A percentile compares a stretch with the other conserved stretches of the same genome.
phyloP scores from a whole-genome alignment of 2,113 vertebrate species.

The Crotalus viridis region DNA sequence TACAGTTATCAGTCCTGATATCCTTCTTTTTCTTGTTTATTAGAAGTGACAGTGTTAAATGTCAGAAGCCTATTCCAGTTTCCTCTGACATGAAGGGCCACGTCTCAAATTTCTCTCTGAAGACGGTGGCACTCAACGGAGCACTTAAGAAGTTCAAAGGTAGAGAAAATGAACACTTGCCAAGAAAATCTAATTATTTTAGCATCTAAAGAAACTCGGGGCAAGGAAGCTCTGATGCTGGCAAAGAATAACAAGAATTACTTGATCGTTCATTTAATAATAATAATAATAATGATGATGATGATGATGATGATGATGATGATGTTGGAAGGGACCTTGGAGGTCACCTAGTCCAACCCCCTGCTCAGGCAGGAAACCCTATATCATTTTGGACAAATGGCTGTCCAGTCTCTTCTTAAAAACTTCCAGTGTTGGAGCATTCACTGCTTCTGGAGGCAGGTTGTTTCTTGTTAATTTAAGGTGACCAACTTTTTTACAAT shows the following conservation, averaged over 20 bases:
- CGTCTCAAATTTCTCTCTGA: constrained; percentile 57
- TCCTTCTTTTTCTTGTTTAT: fast-evolving
- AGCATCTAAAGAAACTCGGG: neutral
- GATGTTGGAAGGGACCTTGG: too few relatives aligned
- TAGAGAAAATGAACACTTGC: neutral
- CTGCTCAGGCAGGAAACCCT: too few relatives aligned
- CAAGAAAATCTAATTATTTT: neutral
- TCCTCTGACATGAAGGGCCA: constrained; percentile 46
- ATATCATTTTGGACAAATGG: too few relatives aligned
- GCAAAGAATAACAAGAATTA: neutral
- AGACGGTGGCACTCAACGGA: constrained; percentile 18
- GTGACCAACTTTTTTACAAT: too few relatives aligned
- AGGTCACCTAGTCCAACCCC: too few relatives aligned
- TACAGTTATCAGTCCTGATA: neutral
- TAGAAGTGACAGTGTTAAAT: constrained; percentile 29
- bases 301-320: too few relatives aligned
- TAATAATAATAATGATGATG: too few relatives aligned
- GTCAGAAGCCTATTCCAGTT: constrained; percentile 28
- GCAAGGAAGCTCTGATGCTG: neutral
- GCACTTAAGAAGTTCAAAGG: constrained; percentile 59
- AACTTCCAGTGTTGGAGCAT: too few relatives aligned
- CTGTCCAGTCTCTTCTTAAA: too few relatives aligned
- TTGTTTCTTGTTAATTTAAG: too few relatives aligned
- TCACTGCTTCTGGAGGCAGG: too few relatives aligned
- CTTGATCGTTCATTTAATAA: neutral